phyloP scores from a whole-genome alignment of 2,113 vertebrate species.

The Pleuronectes platessa region DNA sequence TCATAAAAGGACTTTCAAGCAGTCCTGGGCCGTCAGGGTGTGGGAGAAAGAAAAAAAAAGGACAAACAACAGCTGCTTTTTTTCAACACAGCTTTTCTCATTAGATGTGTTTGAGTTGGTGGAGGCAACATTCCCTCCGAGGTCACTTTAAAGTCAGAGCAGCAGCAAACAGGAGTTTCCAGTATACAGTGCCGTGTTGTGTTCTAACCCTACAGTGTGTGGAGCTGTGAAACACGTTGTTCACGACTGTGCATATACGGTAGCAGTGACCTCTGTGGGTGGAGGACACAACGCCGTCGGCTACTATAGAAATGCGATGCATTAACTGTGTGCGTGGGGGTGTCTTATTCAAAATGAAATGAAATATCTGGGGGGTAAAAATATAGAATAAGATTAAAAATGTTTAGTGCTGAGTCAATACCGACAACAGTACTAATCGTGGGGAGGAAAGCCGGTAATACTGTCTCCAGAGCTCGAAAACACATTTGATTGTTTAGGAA shows the following conservation, averaged over 20 bases:
- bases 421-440: too few relatives aligned
- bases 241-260: background rate
- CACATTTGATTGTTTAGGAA: too few relatives aligned
- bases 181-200: background rate
- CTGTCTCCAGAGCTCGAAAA: too few relatives aligned
- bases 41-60: background rate
- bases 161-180: background rate
- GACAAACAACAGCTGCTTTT: background rate
- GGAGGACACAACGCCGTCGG: background rate
- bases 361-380: too few relatives aligned
- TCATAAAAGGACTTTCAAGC: background rate
- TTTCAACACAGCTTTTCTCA: background rate
- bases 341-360: background rate
- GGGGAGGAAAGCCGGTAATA: too few relatives aligned
- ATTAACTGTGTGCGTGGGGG: too few relatives aligned
- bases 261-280: background rate
- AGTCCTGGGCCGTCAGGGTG: background rate
- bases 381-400: too few relatives aligned
- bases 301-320: background rate
- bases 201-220: background rate
- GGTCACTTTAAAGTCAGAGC: conserved; percentile 7
- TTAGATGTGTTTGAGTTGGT: background rate
- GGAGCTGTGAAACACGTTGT: too few relatives aligned
- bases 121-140: background rate
- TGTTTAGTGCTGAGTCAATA: too few relatives aligned